phyloP scores from a whole-genome alignment of 1,140 invertebrate species.

The Octopus bimaculoides region DNA sequence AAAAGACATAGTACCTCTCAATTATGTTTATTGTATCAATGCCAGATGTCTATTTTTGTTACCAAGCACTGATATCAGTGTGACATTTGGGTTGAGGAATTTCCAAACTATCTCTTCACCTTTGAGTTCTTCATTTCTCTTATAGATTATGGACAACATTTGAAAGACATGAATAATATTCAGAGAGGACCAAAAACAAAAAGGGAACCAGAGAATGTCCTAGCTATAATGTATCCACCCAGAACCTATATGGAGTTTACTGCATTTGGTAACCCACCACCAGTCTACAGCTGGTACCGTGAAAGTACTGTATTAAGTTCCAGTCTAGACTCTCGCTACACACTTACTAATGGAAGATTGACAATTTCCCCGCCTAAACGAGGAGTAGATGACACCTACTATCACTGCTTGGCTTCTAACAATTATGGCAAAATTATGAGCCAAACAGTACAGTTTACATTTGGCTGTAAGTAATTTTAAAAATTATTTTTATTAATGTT shows the following conservation, averaged over 20 bases:
- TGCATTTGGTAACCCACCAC: conserved; percentile 29
- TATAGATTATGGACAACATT: background rate
- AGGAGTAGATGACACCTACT: conserved; percentile 25
- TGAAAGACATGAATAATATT: background rate
- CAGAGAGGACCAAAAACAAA: background rate
- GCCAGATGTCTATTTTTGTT: too few relatives aligned
- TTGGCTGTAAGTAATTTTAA: conserved; percentile 31
- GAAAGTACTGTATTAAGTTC: conserved; percentile 21
- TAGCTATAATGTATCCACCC: background rate
- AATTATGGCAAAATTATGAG: conserved; percentile 30
- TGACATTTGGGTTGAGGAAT: too few relatives aligned
- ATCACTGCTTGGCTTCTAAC: conserved; percentile 34
- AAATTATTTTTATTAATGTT: too few relatives aligned
- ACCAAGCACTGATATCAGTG: too few relatives aligned
- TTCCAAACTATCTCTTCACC: too few relatives aligned
- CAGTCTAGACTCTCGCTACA: conserved; percentile 54
- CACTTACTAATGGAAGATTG: conserved; percentile 33
- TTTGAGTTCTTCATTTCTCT: background rate
- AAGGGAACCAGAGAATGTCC: background rate
- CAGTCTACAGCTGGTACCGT: conserved; percentile 29
- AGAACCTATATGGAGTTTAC: conserved; percentile 30
- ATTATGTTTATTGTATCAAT: too few relatives aligned
- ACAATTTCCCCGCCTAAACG: conserved; percentile 25
- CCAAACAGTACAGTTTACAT: conserved; percentile 26
- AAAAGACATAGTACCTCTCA: too few relatives aligned